These are phyloP conservation scores for Encarsia formosa DNA, from an alignment of 2,888 invertebrate species.

Conservation along the genomic window DNA sequence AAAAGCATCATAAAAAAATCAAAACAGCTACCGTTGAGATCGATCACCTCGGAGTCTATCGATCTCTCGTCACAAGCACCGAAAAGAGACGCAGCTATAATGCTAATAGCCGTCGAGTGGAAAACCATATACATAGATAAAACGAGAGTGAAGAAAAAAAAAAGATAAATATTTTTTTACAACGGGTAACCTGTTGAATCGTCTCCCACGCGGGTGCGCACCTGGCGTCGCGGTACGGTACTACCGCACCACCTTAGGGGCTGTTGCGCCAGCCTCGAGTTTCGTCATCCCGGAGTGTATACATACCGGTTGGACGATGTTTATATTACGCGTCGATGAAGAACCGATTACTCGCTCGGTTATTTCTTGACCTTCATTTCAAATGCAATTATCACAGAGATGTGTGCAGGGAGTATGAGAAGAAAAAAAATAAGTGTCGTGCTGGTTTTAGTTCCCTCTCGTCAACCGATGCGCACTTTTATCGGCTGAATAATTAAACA, in stretches of 20 bases:
- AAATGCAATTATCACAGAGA: conserved; percentile 26
- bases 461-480: too few relatives aligned
- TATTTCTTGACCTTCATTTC: conserved; percentile 17
- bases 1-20: too few relatives aligned
- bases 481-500: too few relatives aligned
- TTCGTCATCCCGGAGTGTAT: conserved; percentile 15
- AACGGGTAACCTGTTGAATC: conserved; percentile 24
- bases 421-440: conserved; percentile 5
- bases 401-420: not conserved
- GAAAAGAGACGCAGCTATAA: conserved; percentile 14
- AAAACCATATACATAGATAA: not conserved
- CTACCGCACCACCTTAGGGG: not conserved
- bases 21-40: conserved; percentile 4
- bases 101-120: conserved; percentile 4
- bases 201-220: conserved; percentile 33
- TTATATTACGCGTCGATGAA: conserved; percentile 10
- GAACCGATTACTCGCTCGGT: conserved; percentile 7
- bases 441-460: too few relatives aligned
- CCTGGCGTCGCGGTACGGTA: conserved; percentile 28
- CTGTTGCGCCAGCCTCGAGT: conserved; percentile 23
- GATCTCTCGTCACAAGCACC: too few relatives aligned
- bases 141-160: conserved; percentile 1
- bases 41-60: conserved; percentile 6
- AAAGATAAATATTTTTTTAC: conserved; percentile 13
- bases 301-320: not conserved